Evolutionary conservation across 2,888 invertebrate genomes (phyloP), one percentile per base, ranked within the genome.

Genomic region (Girardia tigrina): DNA sequence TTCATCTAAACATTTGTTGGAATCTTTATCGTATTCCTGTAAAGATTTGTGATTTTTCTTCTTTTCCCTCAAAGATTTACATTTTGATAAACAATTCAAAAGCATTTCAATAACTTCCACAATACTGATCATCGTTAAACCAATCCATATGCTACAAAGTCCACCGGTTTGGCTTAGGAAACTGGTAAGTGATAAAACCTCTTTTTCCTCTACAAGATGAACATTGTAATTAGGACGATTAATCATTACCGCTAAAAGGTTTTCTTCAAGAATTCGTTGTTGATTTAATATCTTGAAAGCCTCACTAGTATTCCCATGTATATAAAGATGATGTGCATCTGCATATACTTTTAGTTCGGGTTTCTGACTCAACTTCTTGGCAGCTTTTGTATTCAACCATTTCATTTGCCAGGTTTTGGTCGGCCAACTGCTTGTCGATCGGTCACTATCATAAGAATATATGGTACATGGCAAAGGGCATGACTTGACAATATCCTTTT

Each of bases 181-280:
- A n/a, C 70, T 29, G 0, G 77, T 77, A 20, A 77, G 27, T 6
- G 77, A 77, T 1, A 77, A 69, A 4, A 77, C 77, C 36, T 77
- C 77, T 29, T 77, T 77, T 36, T 77, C 77, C 28, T 77, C 77
- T 27, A 77, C 77, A 29, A 77, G 72, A 28, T 77, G 77, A 16
- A 77, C 27, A 42, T 77, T 71, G 20, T 71, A 77, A 56, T 77
- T 77, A 8, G 77, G 77, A n/a, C 74, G 69, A 36, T 72, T 77
- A 14, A 77, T 26, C 77, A 77, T 26, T 8, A 77, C 28, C 16
- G 77, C 75, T 20, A 77, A 77, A n/a, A 77, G 14, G 36, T 77
- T 77, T 26, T 56, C 26, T 27, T 77, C 77, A 1, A 77, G 69
- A 20, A 77, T 27, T 4, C 36, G n/a, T 16, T 28, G 27, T 12